Conservation (phyloP, 2,888 invertebrate species). For the Stenotaenia linearis region DNA sequence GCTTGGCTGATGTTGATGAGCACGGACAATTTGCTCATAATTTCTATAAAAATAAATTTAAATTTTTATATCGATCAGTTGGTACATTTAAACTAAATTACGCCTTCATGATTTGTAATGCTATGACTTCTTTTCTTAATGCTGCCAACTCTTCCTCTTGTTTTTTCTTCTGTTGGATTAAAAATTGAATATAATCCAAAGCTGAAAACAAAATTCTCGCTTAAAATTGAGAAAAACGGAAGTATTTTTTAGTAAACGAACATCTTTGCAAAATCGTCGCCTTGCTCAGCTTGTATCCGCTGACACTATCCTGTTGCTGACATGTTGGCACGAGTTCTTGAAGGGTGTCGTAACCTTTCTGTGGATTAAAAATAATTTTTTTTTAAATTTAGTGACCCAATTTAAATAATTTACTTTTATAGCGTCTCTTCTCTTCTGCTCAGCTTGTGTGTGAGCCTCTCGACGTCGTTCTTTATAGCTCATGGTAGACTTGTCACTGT, state of each 20-base stretch:
- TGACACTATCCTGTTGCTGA: conserved; percentile 74
- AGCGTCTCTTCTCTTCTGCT: conserved; percentile 92
- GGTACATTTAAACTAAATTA: conserved; percentile 37
- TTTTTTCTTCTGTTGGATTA: conserved; percentile 83
- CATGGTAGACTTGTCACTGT: conserved; percentile 59
- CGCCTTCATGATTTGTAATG: conserved; percentile 86
- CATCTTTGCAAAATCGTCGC: conserved; percentile 89
- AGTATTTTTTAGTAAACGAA: conserved; percentile 40
- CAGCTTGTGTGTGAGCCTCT: conserved; percentile 93
- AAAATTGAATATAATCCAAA: conserved; percentile 61
- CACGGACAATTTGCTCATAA: conserved; percentile 93
- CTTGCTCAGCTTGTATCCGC: conserved; percentile 88
- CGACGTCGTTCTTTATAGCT: conserved; percentile 89
- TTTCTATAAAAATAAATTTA: conserved; percentile 51
- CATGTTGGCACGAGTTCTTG: conserved; percentile 91
- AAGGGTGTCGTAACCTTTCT: conserved; percentile 86
- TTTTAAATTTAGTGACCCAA: neutral
- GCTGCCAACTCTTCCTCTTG: conserved; percentile 92
- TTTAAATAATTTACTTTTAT: conserved; percentile 60
- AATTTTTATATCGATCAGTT: neutral
- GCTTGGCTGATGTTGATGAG: conserved; percentile 85
- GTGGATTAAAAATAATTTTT: conserved; percentile 30
- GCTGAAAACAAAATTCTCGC: conserved; percentile 40
- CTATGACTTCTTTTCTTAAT: conserved; percentile 83
- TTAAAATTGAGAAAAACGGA: neutral